Percentiles rank a stretch among this genome's conserved stretches.
phyloP scores from a whole-genome alignment of 2,888 invertebrate genomes.

The Laothoe populi region DNA sequence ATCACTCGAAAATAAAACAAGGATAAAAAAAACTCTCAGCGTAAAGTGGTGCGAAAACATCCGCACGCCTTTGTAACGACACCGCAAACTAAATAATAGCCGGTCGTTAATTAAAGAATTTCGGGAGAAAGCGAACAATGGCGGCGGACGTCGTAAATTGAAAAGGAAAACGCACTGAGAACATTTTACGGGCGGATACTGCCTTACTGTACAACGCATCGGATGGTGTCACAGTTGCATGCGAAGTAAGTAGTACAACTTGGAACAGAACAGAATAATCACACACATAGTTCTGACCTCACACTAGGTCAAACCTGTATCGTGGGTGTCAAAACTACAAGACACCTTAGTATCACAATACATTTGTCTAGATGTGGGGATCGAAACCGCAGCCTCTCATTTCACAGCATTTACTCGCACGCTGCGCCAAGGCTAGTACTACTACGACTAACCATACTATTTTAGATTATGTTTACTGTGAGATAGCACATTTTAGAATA shows the following conservation, averaged over 20 bases:
- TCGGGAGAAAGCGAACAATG: constrained; percentile 37
- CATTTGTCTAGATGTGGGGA: too few relatives aligned
- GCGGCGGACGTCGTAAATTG: constrained; percentile 56
- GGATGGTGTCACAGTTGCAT: neutral
- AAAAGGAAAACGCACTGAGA: constrained; percentile 52
- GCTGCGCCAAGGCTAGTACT: neutral
- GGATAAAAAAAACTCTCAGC: too few relatives aligned
- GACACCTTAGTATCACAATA: too few relatives aligned
- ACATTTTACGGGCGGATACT: constrained; percentile 8
- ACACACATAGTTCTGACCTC: neutral
- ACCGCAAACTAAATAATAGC: constrained; percentile 36
- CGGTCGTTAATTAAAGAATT: constrained; percentile 52
- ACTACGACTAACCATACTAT: too few relatives aligned
- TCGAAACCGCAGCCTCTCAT: too few relatives aligned
- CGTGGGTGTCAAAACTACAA: too few relatives aligned
- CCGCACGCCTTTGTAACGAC: constrained; percentile 22
- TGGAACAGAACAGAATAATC: too few relatives aligned
- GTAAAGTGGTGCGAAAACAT: neutral
- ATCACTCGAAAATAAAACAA: neutral
- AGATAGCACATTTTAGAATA: too few relatives aligned
- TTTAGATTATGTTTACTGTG: too few relatives aligned
- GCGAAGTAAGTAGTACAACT: neutral
- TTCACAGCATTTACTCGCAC: too few relatives aligned
- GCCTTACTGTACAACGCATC: constrained; percentile 10
- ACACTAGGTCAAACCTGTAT: too few relatives aligned